These are phyloP conservation scores for Botrylloides violaceus DNA, from an alignment of 23 tunicate genomes.

Conservation along the genomic window DNA sequence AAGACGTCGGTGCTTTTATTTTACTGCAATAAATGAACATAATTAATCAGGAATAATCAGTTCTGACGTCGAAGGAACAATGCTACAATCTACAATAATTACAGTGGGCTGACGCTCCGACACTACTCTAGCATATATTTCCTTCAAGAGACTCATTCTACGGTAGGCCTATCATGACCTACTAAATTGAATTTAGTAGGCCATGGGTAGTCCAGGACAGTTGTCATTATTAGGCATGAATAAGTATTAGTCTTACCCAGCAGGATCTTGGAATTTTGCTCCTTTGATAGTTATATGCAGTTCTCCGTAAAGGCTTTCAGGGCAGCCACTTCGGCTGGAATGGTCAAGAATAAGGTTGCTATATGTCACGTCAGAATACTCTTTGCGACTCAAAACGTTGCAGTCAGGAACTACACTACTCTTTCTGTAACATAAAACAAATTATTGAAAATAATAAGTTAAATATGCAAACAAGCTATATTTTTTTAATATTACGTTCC, in stretches of 20 bases:
- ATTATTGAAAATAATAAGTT: not conserved
- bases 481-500: conserved; percentile 15
- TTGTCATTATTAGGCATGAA: too few species aligned
- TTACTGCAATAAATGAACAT: conserved; percentile 8
- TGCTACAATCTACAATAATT: too few species aligned
- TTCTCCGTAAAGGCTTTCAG: not conserved
- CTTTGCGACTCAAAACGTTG: conserved; percentile 14
- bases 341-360: conserved; percentile 8
- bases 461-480: not conserved
- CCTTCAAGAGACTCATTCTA: too few species aligned
- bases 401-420: not conserved
- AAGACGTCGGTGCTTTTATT: conserved; percentile 10
- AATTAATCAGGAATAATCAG: too few species aligned
- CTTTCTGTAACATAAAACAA: conserved; percentile 12
- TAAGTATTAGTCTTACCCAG: conserved; percentile 8
- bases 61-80: too few species aligned
- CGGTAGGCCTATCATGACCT: too few species aligned
- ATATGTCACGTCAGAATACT: conserved; percentile 6
- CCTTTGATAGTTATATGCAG: conserved; percentile 11
- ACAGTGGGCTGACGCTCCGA: too few species aligned
- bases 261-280: conserved; percentile 8
- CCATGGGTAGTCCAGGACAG: too few species aligned
- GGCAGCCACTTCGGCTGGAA: conserved; percentile 2
- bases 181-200: too few species aligned
- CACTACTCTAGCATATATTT: too few species aligned